Conservation (phyloP, 2,888 invertebrate genomes). For the Drosophila acutilabella region DNA sequence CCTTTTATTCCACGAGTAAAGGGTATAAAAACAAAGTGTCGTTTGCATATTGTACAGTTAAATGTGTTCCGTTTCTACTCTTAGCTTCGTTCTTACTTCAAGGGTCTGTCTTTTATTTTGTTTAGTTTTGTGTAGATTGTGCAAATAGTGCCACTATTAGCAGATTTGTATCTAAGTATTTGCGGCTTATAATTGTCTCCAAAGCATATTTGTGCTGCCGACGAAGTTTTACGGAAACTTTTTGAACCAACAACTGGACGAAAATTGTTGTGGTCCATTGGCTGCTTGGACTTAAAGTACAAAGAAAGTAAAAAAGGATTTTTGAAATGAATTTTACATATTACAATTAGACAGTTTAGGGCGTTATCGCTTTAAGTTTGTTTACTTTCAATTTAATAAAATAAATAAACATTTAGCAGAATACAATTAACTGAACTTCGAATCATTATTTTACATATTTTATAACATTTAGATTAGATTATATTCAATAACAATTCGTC, state of each 20-base stretch:
- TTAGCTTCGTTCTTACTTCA: conserved; percentile 1
- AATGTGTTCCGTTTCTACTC: conserved; percentile 7
- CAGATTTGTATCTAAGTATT: conserved; percentile 47
- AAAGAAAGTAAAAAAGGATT: neutral
- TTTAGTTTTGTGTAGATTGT: conserved; percentile 43
- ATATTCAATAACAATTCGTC: too few species aligned
- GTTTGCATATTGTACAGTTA: conserved; percentile 41
- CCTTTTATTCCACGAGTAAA: too few species aligned
- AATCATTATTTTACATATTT: too few species aligned
- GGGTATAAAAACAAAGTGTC: conserved; percentile 51
- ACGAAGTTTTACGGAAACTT: conserved; percentile 41
- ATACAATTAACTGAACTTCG: too few species aligned
- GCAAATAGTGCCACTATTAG: conserved; percentile 54
- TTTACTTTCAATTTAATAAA: too few species aligned
- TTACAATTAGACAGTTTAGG: conserved; percentile 4
- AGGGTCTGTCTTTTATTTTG: conserved; percentile 1
- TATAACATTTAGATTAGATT: too few species aligned
- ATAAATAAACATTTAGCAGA: too few species aligned
- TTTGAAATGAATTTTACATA: conserved; percentile 1
- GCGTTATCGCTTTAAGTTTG: too few species aligned
- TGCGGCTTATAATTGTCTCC: conserved; percentile 62
- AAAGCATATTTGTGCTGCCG: conserved; percentile 46
- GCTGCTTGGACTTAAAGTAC: conserved; percentile 2
- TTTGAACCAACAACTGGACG: conserved; percentile 8
- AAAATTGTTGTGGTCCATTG: conserved; percentile 33